These are phyloP conservation scores for Zoanthus sociatus DNA, from an alignment of 92 coral and sea anemone genomes.

Conservation along the genomic window DNA sequence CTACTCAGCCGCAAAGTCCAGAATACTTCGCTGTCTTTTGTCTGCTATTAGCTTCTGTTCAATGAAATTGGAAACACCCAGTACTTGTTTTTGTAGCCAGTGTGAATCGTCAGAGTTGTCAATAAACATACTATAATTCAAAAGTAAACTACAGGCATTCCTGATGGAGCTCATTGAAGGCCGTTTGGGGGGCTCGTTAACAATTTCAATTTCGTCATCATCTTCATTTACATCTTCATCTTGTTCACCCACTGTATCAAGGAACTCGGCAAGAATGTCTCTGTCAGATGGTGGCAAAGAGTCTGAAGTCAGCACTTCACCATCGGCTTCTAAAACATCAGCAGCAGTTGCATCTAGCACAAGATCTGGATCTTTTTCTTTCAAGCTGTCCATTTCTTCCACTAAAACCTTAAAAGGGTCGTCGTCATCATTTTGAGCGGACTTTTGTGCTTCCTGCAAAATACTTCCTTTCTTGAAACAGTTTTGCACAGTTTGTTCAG, in stretches of 20 bases:
- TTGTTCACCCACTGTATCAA: constrained; percentile 24
- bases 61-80: not conserved
- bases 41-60: not conserved
- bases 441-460: constrained; percentile 16
- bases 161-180: not conserved
- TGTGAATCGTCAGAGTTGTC: constrained; percentile 4
- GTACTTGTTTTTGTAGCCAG: constrained; percentile 7
- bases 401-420: constrained; percentile 1
- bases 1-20: not conserved
- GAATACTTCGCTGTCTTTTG: not conserved
- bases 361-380: not conserved
- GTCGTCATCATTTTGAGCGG: not conserved
- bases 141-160: not conserved
- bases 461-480: not conserved
- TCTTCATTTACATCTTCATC: constrained; percentile 33
- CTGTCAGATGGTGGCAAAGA: constrained; percentile 12
- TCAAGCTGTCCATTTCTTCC: not conserved
- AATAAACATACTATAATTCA: not conserved
- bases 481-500: constrained; percentile 4
- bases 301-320: constrained; percentile 29
- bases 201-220: constrained; percentile 1
- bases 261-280: constrained; percentile 12
- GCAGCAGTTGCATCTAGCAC: constrained; percentile 12
- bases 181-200: not conserved
- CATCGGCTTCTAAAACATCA: constrained; percentile 21